Evolutionary conservation across 2,888 invertebrate genomes (phyloP).

Genomic region (Conistra vaccinii): DNA sequence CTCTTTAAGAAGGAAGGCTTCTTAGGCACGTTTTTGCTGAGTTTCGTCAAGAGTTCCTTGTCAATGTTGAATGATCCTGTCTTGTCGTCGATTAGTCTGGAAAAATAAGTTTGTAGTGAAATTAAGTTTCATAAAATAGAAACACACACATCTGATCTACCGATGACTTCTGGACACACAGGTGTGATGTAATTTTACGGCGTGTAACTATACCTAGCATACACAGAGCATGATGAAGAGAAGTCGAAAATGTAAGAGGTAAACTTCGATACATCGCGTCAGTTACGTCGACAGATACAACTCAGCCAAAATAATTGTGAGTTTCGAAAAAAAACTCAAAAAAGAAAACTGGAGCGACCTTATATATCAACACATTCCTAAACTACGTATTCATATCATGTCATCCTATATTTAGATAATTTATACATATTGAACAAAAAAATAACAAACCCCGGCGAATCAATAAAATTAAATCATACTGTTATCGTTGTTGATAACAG

Average conservation of each 20-base stretch:
- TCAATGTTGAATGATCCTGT: constrained; percentile 96
- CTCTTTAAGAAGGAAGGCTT: constrained; percentile 98
- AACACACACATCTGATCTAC: not conserved
- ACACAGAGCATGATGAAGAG: no score
- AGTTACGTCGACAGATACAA: not conserved
- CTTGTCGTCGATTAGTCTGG: constrained; percentile 97
- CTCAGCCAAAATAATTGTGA: not conserved
- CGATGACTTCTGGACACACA: no score
- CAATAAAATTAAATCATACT: constrained; percentile 25
- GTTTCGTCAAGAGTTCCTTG: constrained; percentile 95
- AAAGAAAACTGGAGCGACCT: not conserved
- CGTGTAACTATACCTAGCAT: no score
- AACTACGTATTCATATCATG: not conserved
- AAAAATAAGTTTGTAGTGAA: constrained; percentile 67
- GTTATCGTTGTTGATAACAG: constrained; percentile 28
- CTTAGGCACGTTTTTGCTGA: constrained; percentile 96
- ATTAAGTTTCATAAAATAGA: not conserved
- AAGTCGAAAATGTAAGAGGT: no score
- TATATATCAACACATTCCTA: not conserved
- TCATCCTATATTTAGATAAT: constrained; percentile 14
- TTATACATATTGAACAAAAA: not conserved
- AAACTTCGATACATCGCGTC: no score
- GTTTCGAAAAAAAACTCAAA: not conserved
- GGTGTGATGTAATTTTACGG: no score
- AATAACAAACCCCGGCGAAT: constrained; percentile 15